A percentile compares a stretch with the other conserved stretches of the same genome.
Evolutionary conservation across 2,113 vertebrate genomes (phyloP).

Genomic region (Dasyurus viverrinus): DNA sequence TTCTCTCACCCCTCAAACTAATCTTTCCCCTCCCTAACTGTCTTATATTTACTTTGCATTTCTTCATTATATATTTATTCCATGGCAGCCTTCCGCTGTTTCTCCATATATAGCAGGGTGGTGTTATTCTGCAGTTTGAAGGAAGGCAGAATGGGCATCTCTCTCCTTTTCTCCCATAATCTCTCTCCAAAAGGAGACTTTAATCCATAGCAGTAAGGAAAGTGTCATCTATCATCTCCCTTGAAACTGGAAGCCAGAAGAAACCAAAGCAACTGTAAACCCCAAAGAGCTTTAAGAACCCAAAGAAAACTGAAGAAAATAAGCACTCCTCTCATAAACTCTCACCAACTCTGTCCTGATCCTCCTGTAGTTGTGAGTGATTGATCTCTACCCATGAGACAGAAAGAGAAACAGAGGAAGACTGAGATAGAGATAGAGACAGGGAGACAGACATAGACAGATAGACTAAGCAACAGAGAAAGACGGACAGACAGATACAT

Average conservation of each 20-base stretch:
- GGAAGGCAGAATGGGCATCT: not conserved
- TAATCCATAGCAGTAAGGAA: not conserved
- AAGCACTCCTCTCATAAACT: not conserved
- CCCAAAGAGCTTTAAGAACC: not conserved
- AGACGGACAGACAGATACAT: too few relatives aligned
- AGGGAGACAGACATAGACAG: too few relatives aligned
- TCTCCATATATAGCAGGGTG: not conserved
- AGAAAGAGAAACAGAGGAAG: too few relatives aligned
- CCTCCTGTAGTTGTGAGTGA: not conserved
- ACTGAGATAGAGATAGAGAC: too few relatives aligned
- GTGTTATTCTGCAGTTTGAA: not conserved
- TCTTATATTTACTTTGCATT: not conserved
- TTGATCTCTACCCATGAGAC: not conserved
- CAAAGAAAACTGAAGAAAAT: not conserved
- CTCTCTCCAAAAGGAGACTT: too few relatives aligned
- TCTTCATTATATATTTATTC: not conserved
- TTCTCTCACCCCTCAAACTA: not conserved
- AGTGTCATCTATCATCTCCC: not conserved
- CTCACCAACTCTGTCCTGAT: not conserved
- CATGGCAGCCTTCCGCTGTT: not conserved
- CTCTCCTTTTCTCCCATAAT: too few relatives aligned
- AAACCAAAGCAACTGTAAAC: too few relatives aligned
- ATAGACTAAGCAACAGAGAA: too few relatives aligned
- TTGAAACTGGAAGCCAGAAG: not conserved
- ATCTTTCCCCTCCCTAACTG: not conserved